Evolutionary conservation across 1,140 invertebrate species (phyloP), one percentile per base, ranked within the genome.

Genomic region (Philopotamus ludificatus): DNA sequence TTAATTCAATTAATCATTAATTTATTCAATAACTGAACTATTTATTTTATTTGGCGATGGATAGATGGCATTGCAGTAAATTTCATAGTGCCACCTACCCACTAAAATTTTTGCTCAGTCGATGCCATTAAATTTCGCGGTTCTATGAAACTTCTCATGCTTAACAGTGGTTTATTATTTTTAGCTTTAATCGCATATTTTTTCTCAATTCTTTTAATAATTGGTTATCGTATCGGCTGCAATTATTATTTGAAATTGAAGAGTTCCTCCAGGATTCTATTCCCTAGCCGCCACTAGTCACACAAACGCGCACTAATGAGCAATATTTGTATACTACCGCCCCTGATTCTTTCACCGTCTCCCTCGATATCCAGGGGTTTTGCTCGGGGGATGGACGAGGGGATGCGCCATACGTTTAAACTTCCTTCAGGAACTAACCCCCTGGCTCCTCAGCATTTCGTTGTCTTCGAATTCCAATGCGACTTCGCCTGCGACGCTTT

Each of bases 221-320:
- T n/a, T n/a, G n/a, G n/a, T n/a, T n/a, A n/a, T n/a, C n/a, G n/a
- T n/a, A n/a, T n/a, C 28, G 51, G 39, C 51, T 47, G 53, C 66
- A 69, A 69, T 69, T 69, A 65, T 53, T 53, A 18, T 12, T 50
- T 16, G 21, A 15, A 16, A 34, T 1, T 34, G 28, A 34, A 12
- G 28, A 12, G 28, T 34, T 45, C 8, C 44, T 15, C 16, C 22
- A 26, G 9, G 7, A 22, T 20, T 39, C 54, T 57, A 21, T 28
- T 20, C 55, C 41, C 7, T 7, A 34, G 15, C 23, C 7, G 22
- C 57, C 44, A 41, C 22, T 7, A 60, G 44, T 47, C 39, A 26
- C 58, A 65, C 67, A 68, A 65, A 68, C 22, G 62, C 63, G 21
- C 58, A 63, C 67, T 69, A 69, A 69, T 69, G 67, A 69, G 67